These are phyloP conservation scores for Neosilurus hyrtlii DNA, from an alignment of 2,797 vertebrate species.

Conservation along the genomic window DNA sequence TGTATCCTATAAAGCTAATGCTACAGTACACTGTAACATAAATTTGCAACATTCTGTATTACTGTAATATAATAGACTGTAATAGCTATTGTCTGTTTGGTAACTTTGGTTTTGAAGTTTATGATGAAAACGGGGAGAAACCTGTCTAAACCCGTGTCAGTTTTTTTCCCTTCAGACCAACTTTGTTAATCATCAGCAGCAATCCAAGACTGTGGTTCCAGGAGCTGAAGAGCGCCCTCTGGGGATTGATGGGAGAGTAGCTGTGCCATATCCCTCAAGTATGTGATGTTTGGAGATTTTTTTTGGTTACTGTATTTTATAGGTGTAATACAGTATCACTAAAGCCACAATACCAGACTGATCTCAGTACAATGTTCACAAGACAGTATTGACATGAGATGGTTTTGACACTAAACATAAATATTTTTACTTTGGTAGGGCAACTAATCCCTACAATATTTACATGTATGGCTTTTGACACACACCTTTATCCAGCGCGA, in stretches of 20 bases:
- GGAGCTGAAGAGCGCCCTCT: slow-evolving; percentile 85
- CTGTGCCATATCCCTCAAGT: slow-evolving; percentile 94
- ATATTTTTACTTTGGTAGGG: not conserved
- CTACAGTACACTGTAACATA: not conserved
- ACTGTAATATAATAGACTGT: too few relatives aligned
- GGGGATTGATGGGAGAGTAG: slow-evolving; percentile 86
- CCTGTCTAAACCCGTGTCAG: not conserved
- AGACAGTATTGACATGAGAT: not conserved
- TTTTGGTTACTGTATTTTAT: not conserved
- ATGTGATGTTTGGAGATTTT: slow-evolving; percentile 58
- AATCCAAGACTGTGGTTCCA: slow-evolving; percentile 75
- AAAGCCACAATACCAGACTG: not conserved
- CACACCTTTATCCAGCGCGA: too few relatives aligned
- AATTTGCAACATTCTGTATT: too few relatives aligned
- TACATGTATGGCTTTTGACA: too few relatives aligned
- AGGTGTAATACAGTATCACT: too few relatives aligned
- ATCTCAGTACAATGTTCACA: not conserved
- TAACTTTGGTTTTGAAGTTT: not conserved
- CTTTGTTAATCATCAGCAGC: slow-evolving; percentile 83
- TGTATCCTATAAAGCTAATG: not conserved
- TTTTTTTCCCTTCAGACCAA: slow-evolving; percentile 70
- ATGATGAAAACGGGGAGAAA: not conserved
- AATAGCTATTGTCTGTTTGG: not conserved
- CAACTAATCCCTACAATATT: not conserved
- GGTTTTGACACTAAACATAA: not conserved